These are phyloP conservation scores for Ormyrus thymus DNA, from an alignment of 2,888 invertebrate genomes.

Conservation along the genomic window DNA sequence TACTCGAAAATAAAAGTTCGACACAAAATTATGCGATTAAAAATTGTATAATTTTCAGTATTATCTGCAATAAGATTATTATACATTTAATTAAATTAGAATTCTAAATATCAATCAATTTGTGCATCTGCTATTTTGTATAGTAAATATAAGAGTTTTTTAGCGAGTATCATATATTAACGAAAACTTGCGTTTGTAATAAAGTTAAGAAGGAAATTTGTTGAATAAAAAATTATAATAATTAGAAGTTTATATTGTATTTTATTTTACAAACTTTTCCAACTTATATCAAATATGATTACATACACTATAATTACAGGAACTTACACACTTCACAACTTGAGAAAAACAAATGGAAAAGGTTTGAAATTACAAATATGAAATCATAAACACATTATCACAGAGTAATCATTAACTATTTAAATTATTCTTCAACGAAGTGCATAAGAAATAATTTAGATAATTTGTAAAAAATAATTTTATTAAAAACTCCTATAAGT, in stretches of 20 bases:
- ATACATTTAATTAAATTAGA: no score
- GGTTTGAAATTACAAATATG: no score
- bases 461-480: no score
- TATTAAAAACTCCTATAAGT: no score
- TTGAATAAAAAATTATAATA: conserved; percentile 18
- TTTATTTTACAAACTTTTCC: no score
- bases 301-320: no score
- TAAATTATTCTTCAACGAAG: no score
- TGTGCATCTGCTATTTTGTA: conserved; percentile 9
- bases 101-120: not conserved
- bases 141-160: conserved; percentile 4
- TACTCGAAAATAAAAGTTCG: not conserved
- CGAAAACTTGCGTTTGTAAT: conserved; percentile 21
- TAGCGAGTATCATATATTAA: conserved; percentile 7
- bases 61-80: conserved; percentile 14
- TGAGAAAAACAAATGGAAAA: not conserved
- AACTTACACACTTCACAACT: not conserved
- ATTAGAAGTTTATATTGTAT: not conserved
- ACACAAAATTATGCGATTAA: not conserved
- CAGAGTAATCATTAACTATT: not conserved
- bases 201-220: conserved; percentile 30
- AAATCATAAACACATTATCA: conserved; percentile 8
- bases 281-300: no score
- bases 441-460: no score
- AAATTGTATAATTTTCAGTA: conserved; percentile 22